Evolutionary conservation across 2,113 vertebrate genomes (phyloP), one percentile per base, ranked within the genome.

Genomic region (Xiphophorus hellerii): DNA sequence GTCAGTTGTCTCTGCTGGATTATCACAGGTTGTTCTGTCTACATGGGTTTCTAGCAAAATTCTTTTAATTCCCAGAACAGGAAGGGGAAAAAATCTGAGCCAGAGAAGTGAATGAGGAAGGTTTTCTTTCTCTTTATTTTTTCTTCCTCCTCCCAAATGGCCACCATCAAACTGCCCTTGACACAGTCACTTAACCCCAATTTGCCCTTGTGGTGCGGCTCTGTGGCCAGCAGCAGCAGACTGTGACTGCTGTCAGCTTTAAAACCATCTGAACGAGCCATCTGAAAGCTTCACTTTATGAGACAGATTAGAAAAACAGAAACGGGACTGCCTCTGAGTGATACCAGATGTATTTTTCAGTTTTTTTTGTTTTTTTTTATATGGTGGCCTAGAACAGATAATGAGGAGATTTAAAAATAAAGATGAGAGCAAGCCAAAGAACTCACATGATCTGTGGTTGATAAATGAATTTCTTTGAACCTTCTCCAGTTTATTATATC

Each of bases 101-200:
- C 30, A 8, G 9, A 25, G 62, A 67, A 72, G 44, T 67, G 67
- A 58, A 74, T 77, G 68, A 67, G 30, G 68, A 75, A 62, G 80
- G 71, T 54, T 75, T 77, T 54, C 13, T 9, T 8, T 35, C 7
- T 35, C 7, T 35, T 35, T 35, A 8, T 35, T 35, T 48, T 66
- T 66, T 66, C 51, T 28, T 29, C 10, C 8, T 25, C 37, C 66
- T 62, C 71, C 66, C 71, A 28, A 75, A 62, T 28, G n/a, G 28
- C 77, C 65, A 31, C 51, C 68, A 79, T 63, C 31, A 37, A 69
- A 54, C 76, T 66, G 74, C 42, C 66, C 78, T 71, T 71, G 78
- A 87, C 78, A 80, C 58, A 71, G 69, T 67, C 77, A 86, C 77
- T 87, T 86, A 83, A 84, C 80, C 71, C 73, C 68, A 77, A 54